Percentiles rank a stretch among this genome's conserved stretches.
Conservation (phyloP, 2,797 vertebrate species). For the Knipowitschia caucasica region DNA sequence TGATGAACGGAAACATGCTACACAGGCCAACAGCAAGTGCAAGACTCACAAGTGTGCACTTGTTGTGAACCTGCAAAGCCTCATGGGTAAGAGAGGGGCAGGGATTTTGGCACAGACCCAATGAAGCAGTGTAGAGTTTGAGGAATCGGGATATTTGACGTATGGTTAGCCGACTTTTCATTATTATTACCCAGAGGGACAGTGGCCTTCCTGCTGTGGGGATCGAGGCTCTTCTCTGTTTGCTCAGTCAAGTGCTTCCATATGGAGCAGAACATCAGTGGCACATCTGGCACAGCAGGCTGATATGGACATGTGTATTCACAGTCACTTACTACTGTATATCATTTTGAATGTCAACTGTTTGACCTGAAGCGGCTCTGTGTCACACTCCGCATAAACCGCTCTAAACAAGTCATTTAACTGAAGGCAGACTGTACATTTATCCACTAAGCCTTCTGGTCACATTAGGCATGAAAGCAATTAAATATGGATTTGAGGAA, state of each 20-base stretch:
- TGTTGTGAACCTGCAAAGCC: conserved; percentile 52
- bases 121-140: conserved; percentile 19
- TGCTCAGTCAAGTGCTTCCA: conserved; percentile 79
- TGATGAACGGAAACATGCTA: conserved; percentile 9
- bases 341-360: conserved; percentile 32
- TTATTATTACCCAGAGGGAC: conserved; percentile 73
- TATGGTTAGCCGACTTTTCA: conserved; percentile 68
- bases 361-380: conserved; percentile 16
- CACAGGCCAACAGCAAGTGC: conserved; percentile 8
- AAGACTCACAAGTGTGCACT: conserved; percentile 29
- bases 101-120: conserved; percentile 24
- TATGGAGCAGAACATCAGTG: conserved; percentile 68
- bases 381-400: conserved; percentile 18
- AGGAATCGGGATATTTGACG: conserved; percentile 48
- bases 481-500: conserved; percentile 21
- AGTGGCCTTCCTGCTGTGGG: conserved; percentile 66
- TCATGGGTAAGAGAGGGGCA: conserved; percentile 15
- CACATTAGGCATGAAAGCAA: neutral
- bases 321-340: conserved; percentile 48
- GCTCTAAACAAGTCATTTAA: neutral
- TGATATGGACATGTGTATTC: conserved; percentile 43
- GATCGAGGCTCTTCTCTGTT: conserved; percentile 72
- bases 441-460: conserved; percentile 3
- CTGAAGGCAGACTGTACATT: neutral
- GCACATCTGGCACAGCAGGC: conserved; percentile 60